Conservation (phyloP, 2,113 vertebrate genomes). For the Dicentrarchus labrax region DNA sequence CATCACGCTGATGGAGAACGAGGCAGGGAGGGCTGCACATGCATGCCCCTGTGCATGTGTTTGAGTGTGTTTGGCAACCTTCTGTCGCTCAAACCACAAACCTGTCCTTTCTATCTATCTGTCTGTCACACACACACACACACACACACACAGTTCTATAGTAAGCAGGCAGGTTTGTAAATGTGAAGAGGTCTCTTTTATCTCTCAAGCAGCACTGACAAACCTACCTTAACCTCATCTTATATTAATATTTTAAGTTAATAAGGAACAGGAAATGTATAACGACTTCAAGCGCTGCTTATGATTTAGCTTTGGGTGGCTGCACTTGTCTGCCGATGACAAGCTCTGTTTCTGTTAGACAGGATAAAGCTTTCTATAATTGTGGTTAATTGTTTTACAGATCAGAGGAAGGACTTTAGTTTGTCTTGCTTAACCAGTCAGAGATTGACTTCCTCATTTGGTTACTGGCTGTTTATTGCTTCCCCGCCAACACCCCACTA, state of each 20-base stretch:
- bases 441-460: constrained; percentile 4
- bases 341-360: background rate
- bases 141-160: background rate
- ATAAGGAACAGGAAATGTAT: background rate
- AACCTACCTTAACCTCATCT: background rate
- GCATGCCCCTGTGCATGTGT: background rate
- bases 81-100: constrained; percentile 28
- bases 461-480: constrained; percentile 34
- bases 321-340: background rate
- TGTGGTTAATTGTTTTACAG: background rate
- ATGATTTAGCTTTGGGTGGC: background rate
- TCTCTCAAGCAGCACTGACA: constrained; percentile 5
- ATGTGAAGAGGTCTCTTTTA: background rate
- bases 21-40: constrained; percentile 29
- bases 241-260: background rate
- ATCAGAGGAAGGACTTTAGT: constrained; percentile 1
- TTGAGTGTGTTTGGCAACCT: constrained; percentile 32
- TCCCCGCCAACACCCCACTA: constrained; percentile 20
- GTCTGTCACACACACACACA: background rate
- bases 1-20: constrained; percentile 47
- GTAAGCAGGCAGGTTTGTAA: background rate
- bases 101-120: constrained; percentile 1
- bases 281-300: background rate
- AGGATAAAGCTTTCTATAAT: background rate
- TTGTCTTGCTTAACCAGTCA: constrained; percentile 19